Conservation (phyloP, 30 jellyfish, hydroid and myxozoan genomes). For the Hydractinia echinata region DNA sequence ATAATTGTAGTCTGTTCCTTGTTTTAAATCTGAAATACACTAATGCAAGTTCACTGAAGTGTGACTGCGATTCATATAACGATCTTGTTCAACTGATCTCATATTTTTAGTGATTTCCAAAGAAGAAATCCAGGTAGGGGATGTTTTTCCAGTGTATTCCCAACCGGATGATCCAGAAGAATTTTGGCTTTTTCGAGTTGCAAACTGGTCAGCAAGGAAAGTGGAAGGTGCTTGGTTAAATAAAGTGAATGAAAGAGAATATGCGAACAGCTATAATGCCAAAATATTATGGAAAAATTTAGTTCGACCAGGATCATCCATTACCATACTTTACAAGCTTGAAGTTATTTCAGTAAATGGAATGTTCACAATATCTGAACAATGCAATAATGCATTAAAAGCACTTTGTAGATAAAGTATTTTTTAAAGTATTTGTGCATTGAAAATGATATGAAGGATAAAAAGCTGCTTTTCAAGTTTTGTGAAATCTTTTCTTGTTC, state of each 20-base stretch:
- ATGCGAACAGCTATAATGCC: neutral
- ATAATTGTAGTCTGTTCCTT: too few species aligned
- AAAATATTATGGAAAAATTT: neutral
- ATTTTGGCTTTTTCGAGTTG: conserved; percentile 7
- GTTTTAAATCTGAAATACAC: too few species aligned
- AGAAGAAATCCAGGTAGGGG: conserved; percentile 4
- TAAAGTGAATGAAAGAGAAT: neutral
- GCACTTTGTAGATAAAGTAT: neutral
- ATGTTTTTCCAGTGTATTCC: neutral
- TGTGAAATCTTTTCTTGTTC: too few species aligned
- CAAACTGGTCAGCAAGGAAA: neutral
- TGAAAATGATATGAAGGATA: too few species aligned
- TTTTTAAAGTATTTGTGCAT: neutral
- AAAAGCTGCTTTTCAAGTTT: too few species aligned
- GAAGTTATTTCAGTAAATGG: neutral
- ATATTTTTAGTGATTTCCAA: neutral
- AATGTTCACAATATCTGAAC: neutral
- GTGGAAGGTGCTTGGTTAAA: neutral
- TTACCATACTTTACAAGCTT: neutral
- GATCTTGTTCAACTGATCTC: too few species aligned
- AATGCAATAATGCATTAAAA: neutral
- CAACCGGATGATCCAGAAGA: conserved; percentile 14
- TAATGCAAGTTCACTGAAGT: too few species aligned
- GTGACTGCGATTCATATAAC: too few species aligned
- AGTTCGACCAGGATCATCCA: conserved; percentile 9